Evolutionary conservation across 2,888 invertebrate genomes (phyloP), one percentile per base, ranked within the genome.

Genomic region (Encarsia formosa): DNA sequence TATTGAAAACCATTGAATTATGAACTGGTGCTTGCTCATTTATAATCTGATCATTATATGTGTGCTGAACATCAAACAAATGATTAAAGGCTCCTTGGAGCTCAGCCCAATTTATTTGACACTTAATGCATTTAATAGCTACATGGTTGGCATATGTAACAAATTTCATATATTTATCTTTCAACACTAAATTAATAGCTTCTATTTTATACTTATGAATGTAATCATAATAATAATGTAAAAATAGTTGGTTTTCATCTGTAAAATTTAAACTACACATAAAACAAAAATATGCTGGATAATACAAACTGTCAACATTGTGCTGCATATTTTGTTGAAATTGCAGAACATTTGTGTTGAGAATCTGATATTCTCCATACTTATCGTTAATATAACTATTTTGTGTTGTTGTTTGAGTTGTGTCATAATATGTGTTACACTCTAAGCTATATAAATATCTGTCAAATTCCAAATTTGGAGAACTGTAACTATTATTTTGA

Each of bases 121-220:
- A 55, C 45, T 55, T 55, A 16, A 40, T 37, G 24, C 54, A 55
- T 26, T 44, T 40, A 31, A 55, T 35, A 40, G 48, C 20, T 48
- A 51, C 47, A 26, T 47, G 40, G 29, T 51, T 45, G 20, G 19
- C 24, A 48, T 35, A 38, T 2, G 24, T 41, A 1, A 34, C 24
- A 45, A 55, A 52, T 35, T 56, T 40, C 38, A 56, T 56, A 46
- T 56, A 31, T 46, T 49, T 46, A 46, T 56, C 52, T 39, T 49
- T 56, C 31, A 56, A 38, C 24, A 56, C 9, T 40, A 45, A 45
- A 29, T 42, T 34, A 3, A 56, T 41, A 19, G 49, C 18, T 26
- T 32, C 18, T 32, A 56, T 49, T 46, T 43, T 41, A 35, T 38
- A 49, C 19, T 43, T 49, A 23, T 56, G 52, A 40, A 38, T 18